Base-by-base conservation (phyloP, 2,113 vertebrate genomes). In the Caranx ignobilis region DNA sequence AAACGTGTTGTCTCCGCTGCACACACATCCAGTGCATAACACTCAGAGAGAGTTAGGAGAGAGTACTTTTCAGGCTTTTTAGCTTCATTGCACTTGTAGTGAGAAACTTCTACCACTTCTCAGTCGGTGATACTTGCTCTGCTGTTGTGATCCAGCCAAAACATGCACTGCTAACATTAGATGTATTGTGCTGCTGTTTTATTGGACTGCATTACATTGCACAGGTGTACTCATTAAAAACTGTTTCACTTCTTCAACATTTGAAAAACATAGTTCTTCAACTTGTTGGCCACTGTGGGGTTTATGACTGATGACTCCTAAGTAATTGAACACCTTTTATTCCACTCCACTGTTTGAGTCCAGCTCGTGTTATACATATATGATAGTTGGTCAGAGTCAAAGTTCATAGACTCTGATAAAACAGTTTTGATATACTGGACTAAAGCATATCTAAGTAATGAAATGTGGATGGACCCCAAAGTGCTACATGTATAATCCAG, bases 391-490 rank as follows among this genome's bases (percentile, higher is more conserved):
- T 64, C 0, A 52, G 48, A 52, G 8, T 52, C 6, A 64, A 32
- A 19, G 54, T 80, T 60, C 55, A 47, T 34, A 16, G 48, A 35
- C 56, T 56, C 62, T 37, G 39, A 47, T 19, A 37, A 59, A 66
- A 64, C 37, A 15, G 32, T 21, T 41, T 21, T 34, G 3, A 21
- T 11, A 55, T 55, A 3, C 52, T 55, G 10, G n/a, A 16, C 52
- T 55, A 12, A 55, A 55, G 52, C 21, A 55, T 55, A 26, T 55
- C 11, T 26, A 55, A 55, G 52, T 26, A 4, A 55, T 55, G 8
- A 55, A 47, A 37, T 39, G n/a, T 47, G 37, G 19, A 5, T 26
- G 21, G 18, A 45, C 35, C 37, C 11, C 32, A 2, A 37, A 57
- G 31, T 9, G 48, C 2, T 39, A 56, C 26, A 55, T 12, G 52